Evolutionary conservation across 1,140 invertebrate species (phyloP).

Genomic region (Drosophila sechellia): DNA sequence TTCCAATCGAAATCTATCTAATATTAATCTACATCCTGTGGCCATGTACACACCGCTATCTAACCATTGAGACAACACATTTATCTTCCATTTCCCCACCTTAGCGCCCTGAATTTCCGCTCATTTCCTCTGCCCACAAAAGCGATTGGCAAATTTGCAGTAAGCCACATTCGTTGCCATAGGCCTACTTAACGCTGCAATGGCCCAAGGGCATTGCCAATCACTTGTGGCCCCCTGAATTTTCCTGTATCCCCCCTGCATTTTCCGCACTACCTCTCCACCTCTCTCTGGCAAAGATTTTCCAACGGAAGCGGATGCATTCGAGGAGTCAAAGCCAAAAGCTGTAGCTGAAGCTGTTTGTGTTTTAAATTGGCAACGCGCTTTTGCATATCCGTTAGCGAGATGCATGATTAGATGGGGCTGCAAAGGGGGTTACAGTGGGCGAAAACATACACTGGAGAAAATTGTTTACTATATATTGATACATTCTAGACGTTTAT

Average conservation of each 20-base stretch:
- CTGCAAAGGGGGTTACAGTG: neutral
- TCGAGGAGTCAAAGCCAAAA: conserved; percentile 45
- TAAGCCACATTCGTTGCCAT: conserved; percentile 36
- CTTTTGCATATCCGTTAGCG: conserved; percentile 75
- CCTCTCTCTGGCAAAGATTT: neutral
- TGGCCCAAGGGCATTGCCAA: conserved; percentile 66
- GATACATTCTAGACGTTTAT: neutral
- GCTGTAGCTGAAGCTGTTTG: conserved; percentile 70
- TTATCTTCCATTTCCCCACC: conserved; percentile 14
- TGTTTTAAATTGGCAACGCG: conserved; percentile 79
- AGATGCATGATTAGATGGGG: conserved; percentile 36
- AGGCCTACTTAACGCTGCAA: conserved; percentile 58
- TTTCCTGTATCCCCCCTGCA: neutral
- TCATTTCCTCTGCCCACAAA: conserved; percentile 11
- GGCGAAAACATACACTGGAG: conserved; percentile 3
- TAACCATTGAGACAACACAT: conserved; percentile 2
- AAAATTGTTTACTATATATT: neutral
- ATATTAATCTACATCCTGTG: conserved; percentile 4
- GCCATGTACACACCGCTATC: neutral
- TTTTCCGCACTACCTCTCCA: too few relatives aligned
- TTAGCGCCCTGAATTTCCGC: conserved; percentile 13
- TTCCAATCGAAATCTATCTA: neutral
- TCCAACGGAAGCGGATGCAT: conserved; percentile 71
- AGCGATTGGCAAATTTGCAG: conserved; percentile 42
- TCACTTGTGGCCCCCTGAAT: conserved; percentile 26